Conservation (phyloP, 2,888 invertebrate species). For the Ormia ochracea region DNA sequence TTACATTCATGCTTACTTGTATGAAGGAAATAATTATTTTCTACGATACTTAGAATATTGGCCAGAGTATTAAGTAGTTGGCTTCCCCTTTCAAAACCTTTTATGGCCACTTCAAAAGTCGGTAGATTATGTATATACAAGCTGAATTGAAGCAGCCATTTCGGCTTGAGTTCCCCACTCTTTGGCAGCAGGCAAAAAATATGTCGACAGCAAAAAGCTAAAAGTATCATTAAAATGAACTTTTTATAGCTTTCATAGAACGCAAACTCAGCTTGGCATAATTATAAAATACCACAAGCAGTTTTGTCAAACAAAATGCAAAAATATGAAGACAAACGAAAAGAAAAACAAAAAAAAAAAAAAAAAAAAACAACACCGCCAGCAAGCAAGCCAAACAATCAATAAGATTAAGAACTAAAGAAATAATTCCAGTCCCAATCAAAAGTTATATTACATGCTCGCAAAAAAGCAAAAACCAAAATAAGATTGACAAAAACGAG, state of each 20-base stretch:
- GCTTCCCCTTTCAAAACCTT: slow-evolving; percentile 15
- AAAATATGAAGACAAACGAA: slow-evolving; percentile 7
- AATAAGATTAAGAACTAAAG: slow-evolving; percentile 43
- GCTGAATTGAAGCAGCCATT: neutral
- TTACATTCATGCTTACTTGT: slow-evolving; percentile 35
- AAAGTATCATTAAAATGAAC: slow-evolving; percentile 53
- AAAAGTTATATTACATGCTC: slow-evolving; percentile 52
- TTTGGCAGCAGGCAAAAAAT: neutral
- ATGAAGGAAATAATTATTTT: slow-evolving; percentile 21
- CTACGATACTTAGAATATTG: neutral
- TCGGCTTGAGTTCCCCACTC: neutral
- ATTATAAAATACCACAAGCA: slow-evolving; percentile 61
- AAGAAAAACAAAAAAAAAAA: neutral
- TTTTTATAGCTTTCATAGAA: slow-evolving; percentile 62
- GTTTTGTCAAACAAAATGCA: slow-evolving; percentile 43
- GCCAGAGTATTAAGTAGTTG: slow-evolving; percentile 11
- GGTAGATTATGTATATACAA: slow-evolving; percentile 24
- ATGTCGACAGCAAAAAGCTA: slow-evolving; percentile 12
- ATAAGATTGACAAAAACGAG: slow-evolving; percentile 1
- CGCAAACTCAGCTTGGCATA: slow-evolving; percentile 62
- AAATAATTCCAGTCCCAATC: slow-evolving; percentile 48
- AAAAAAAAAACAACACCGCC: neutral
- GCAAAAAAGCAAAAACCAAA: neutral
- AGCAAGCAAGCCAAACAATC: slow-evolving; percentile 30
- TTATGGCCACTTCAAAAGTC: slow-evolving; percentile 5